Conservation (phyloP, 2,113 vertebrate genomes). For the Labeo rohita region DNA sequence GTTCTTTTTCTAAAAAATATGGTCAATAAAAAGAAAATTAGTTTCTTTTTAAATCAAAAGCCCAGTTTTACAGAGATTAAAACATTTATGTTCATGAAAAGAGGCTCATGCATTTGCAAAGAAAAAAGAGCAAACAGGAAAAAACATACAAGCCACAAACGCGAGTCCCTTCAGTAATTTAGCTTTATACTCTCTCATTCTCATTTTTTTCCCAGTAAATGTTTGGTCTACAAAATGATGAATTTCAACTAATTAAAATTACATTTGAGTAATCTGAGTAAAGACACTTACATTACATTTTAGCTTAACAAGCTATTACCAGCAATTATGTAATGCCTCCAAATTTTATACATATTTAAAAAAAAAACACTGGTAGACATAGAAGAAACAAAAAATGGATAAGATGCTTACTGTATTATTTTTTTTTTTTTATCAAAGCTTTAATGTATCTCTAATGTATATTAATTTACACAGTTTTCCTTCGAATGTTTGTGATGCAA, state of each 20-base stretch:
- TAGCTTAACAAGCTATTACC: background rate
- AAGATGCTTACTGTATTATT: background rate
- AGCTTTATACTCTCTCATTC: background rate
- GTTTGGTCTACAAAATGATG: background rate
- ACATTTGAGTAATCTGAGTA: background rate
- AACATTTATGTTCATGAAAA: background rate
- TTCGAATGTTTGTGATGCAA: background rate
- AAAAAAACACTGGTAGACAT: too few relatives aligned
- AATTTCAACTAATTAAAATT: background rate
- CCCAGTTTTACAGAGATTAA: background rate
- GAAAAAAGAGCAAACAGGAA: background rate
- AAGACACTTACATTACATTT: background rate
- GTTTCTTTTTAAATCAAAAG: background rate
- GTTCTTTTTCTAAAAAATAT: background rate
- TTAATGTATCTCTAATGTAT: background rate
- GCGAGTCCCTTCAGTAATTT: background rate
- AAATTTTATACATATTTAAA: background rate
- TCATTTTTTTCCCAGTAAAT: background rate
- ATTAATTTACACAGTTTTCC: background rate
- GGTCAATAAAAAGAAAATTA: background rate
- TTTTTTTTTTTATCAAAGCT: background rate
- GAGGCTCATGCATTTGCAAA: background rate
- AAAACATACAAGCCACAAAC: background rate
- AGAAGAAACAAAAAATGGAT: background rate
- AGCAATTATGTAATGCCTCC: background rate